Evolutionary conservation across 2,797 vertebrate species (phyloP), one percentile per base, ranked within the genome.

Genomic region (Champsocephalus gunnari): DNA sequence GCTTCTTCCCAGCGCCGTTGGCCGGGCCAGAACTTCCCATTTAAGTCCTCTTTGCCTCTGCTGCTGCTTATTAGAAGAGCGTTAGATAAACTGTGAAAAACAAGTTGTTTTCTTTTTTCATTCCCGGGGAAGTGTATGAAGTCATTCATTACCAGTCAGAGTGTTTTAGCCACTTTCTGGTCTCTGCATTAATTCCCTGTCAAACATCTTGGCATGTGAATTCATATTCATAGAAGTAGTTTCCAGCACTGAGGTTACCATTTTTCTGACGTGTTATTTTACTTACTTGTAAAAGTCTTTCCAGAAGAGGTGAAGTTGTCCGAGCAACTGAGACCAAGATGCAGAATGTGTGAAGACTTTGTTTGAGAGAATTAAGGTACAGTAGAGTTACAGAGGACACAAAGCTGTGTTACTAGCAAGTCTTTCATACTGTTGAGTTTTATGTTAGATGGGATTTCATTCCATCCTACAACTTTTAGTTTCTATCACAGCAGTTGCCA

Each of bases 31-130:
- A 66, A 62, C 75, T 58, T 87, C 88, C 79, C 81, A 75, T 82
- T 82, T 71, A 68, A 89, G 71, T 71, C 75, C 58, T 38, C 34
- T 75, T 80, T 82, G 54, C 74, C 66, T 73, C 64, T 47, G 54
- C 71, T 68, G 73, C 80, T 72, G 75, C 90, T 90, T 87, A 90
- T 88, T 79, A 86, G 82, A 73, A 64, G 51, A 71, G 71, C 59
- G 54, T 79, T 87, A 79, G 71, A 91, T 90, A 87, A 92, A 91
- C 82, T 83, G 76, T 71, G 54, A 78, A 91, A 81, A 86, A 70
- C 45, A 45, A 38, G 5, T 7, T 62, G 12, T 56, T 57, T 71
- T 67, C 10, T 92, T 84, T 83, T 87, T 92, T 83, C 65, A 75
- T 63, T 84, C 66, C 72, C 19, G 16, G 77, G 76, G 86, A 88